Percentiles rank a stretch among this genome's conserved stretches.
These are phyloP conservation scores for Parotocinclus haroldoi DNA, from an alignment of 2,797 vertebrate genomes.

Conservation along the genomic window DNA sequence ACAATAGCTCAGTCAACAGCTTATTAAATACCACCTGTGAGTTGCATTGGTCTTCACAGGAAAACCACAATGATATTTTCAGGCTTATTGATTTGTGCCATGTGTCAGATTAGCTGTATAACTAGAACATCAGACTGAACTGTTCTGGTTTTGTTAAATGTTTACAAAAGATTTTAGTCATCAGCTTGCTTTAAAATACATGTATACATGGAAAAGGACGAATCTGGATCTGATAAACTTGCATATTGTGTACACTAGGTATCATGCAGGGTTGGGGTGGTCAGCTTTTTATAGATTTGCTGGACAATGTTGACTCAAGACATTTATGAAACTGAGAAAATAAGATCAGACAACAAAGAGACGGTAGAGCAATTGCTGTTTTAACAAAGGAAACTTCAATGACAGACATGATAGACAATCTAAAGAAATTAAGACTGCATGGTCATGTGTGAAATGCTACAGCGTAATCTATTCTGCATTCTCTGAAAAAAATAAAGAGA, in stretches of 20 bases:
- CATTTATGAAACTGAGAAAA: constrained; percentile 19
- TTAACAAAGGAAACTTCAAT: constrained; percentile 31
- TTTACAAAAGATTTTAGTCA: no score
- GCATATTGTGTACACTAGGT: neutral
- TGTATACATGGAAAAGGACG: neutral
- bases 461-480: constrained; percentile 2
- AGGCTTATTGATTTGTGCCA: no score
- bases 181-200: no score
- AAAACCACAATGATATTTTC: no score
- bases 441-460: neutral
- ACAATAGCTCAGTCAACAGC: no score
- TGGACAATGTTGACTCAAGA: constrained; percentile 34
- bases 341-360: constrained; percentile 28
- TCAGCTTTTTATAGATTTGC: constrained; percentile 15
- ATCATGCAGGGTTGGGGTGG: constrained; percentile 14
- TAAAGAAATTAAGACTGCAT: constrained; percentile 27
- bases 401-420: constrained; percentile 20
- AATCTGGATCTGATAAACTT: constrained; percentile 4
- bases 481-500: constrained; percentile 8
- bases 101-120: no score
- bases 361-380: constrained; percentile 28
- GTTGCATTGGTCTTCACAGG: neutral
- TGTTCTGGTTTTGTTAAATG: no score
- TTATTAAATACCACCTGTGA: neutral
- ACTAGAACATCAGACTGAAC: no score